Percentiles rank a stretch among this genome's conserved stretches.
Conservation (phyloP, 1,140 invertebrate genomes). For the Bombus vancouverensis region DNA sequence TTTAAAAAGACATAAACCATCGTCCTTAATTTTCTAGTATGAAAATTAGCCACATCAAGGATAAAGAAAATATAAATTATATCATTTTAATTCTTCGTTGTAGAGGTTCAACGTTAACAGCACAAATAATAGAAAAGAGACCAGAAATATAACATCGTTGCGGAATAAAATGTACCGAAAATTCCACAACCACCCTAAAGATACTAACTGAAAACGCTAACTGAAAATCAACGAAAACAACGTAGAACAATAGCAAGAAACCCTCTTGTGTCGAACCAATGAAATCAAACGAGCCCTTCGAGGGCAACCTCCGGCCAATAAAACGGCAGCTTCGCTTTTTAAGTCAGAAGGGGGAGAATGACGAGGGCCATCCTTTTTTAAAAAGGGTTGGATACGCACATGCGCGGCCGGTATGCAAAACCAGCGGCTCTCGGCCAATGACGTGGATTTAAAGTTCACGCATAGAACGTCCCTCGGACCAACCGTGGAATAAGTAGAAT, state of each 20-base stretch:
- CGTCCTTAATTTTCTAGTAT: not conserved
- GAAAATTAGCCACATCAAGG: not conserved
- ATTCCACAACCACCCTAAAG: not conserved
- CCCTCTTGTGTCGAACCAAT: not conserved
- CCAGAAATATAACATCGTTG: not conserved
- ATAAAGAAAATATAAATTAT: no score
- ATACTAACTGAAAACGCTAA: no score
- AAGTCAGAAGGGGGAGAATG: not conserved
- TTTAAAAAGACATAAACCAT: not conserved
- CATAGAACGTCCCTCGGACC: slow-evolving; percentile 50
- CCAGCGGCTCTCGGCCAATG: slow-evolving; percentile 66
- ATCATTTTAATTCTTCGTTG: not conserved
- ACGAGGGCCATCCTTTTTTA: slow-evolving; percentile 14
- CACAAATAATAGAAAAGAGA: not conserved
- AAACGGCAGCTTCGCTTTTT: slow-evolving; percentile 4
- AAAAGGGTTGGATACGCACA: slow-evolving; percentile 66
- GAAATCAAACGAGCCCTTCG: not conserved
- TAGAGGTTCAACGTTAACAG: not conserved
- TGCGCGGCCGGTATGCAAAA: slow-evolving; percentile 74
- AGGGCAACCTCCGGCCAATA: slow-evolving; percentile 10
- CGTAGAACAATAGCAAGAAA: not conserved
- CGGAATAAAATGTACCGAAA: not conserved
- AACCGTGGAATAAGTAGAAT: slow-evolving; percentile 42
- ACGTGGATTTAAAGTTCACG: slow-evolving; percentile 73
- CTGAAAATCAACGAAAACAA: not conserved